Base-by-base conservation (phyloP, 2,797 vertebrate species). In the Masticophis lateralis region DNA sequence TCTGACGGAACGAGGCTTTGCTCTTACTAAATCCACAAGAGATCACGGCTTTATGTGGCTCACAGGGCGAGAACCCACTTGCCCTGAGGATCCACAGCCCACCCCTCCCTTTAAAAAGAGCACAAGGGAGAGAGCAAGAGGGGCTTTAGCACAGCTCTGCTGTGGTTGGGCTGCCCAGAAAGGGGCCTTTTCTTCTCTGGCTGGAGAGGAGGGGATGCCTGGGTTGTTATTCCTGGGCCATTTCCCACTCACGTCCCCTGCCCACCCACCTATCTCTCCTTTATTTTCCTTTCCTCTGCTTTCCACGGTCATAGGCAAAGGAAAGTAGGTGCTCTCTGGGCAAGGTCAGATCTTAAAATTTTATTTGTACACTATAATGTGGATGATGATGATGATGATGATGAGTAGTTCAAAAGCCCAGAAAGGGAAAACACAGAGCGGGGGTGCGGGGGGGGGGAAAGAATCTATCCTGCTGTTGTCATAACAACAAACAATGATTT, bases 401-500 rank as follows among this genome's bases (percentile, higher is more conserved):
- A n/a, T 37, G 60, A 63, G 4, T 20, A 18, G 92, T 96, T 95
- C 95, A 88, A 95, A 94, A 96, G 93, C 94, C 94, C 0, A 8
- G 86, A 95, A 92, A 94, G 89, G 37, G 20, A 43, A 43, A 4
- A 22, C 0, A 60, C 0, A 1, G 14, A 51, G 47, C 47, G 9
- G 37, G 37, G 37, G 37, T 37, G 51, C 1, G 1, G 8, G 32
- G 32, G 69, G n/a, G 16, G 66, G 69, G 5, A 10, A 11, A 0
- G 94, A 87, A 97, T 94, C 93, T 92, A 55, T 90, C 94, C 91
- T 47, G 93, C 93, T 53, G 97, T 97, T 98, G 98, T 97, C 98
- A 98, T 98, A 97, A 97, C 97, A 97, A 98, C 97, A 97, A 97
- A 97, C 94, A 92, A 47, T 53, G 93, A 97, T 97, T 97, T 97